Percentiles rank a stretch among this genome's conserved stretches.
These are phyloP conservation scores for Drosophila merina DNA, from an alignment of 2,888 invertebrate species.

Conservation along the genomic window DNA sequence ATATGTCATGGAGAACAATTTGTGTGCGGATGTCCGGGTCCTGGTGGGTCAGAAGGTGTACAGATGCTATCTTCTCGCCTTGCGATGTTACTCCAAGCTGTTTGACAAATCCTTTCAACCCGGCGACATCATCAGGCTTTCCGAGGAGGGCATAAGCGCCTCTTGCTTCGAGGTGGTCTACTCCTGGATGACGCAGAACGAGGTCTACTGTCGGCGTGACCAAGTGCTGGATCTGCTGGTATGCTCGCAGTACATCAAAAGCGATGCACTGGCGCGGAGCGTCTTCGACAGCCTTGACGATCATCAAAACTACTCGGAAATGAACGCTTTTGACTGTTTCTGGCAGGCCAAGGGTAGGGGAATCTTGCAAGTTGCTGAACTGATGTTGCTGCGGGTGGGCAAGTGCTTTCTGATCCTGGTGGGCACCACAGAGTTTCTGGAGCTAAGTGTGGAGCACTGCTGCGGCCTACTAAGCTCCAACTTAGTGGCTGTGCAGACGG, in stretches of 20 bases:
- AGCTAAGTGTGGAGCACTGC: not conserved
- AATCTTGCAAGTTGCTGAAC: not conserved
- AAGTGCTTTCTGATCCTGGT: slow-evolving; percentile 9
- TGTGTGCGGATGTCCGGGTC: not conserved
- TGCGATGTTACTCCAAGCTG: not conserved
- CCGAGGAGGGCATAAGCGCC: not conserved
- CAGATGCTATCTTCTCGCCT: not conserved
- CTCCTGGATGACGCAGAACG: slow-evolving; percentile 2
- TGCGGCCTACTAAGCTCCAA: not conserved
- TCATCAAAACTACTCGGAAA: not conserved
- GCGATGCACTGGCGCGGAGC: not conserved
- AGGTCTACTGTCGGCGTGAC: not conserved
- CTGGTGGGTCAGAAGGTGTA: not conserved
- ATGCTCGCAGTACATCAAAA: not conserved
- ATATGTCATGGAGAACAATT: not conserved
- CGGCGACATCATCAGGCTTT: not conserved
- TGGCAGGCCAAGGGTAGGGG: not conserved
- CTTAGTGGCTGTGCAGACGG: slow-evolving; percentile 2
- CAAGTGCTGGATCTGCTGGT: not conserved
- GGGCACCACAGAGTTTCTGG: not conserved
- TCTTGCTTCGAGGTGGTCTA: slow-evolving; percentile 3
- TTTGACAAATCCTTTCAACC: not conserved
- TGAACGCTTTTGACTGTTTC: not conserved
- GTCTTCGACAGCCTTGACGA: not conserved
- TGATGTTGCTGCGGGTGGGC: slow-evolving; percentile 5